A percentile compares a stretch with the other conserved stretches of the same genome.
Conservation (phyloP, 2,113 vertebrate genomes). For the Craseonycteris thonglongyai region DNA sequence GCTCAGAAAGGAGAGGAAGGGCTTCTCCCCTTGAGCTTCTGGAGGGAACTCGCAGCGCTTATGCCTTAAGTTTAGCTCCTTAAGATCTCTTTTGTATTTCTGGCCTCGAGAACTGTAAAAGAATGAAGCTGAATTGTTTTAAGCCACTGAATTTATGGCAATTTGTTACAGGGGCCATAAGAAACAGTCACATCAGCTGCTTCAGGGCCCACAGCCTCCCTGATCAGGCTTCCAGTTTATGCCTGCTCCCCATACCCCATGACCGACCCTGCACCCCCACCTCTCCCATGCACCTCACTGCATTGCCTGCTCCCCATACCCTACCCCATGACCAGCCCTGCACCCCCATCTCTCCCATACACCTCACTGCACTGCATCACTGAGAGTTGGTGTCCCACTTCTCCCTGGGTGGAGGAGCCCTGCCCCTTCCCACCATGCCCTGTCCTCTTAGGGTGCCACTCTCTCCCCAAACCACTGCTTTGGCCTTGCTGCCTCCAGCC, state of each 20-base stretch:
- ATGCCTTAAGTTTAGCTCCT: neutral
- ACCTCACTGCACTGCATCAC: neutral
- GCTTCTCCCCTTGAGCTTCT: neutral
- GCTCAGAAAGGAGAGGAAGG: neutral
- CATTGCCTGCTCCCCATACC: neutral
- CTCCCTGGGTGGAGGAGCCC: too few species aligned
- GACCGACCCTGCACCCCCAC: accelerated
- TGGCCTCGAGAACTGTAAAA: neutral
- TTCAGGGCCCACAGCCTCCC: neutral
- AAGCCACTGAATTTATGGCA: neutral
- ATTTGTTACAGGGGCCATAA: neutral
- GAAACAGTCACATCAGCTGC: neutral
- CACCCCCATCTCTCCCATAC: accelerated
- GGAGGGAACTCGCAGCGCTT: neutral
- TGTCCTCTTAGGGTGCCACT: neutral
- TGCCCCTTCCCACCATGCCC: neutral
- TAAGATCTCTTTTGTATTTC: neutral
- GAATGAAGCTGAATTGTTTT: neutral
- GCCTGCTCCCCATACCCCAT: neutral
- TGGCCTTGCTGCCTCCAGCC: neutral
- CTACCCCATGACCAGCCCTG: neutral
- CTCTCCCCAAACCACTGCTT: accelerated
- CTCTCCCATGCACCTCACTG: too few species aligned
- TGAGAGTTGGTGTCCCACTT: neutral
- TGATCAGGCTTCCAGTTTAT: too few species aligned